These are phyloP conservation scores for Tricholauxania praeusta DNA, from an alignment of 2,888 invertebrate genomes.

Conservation along the genomic window DNA sequence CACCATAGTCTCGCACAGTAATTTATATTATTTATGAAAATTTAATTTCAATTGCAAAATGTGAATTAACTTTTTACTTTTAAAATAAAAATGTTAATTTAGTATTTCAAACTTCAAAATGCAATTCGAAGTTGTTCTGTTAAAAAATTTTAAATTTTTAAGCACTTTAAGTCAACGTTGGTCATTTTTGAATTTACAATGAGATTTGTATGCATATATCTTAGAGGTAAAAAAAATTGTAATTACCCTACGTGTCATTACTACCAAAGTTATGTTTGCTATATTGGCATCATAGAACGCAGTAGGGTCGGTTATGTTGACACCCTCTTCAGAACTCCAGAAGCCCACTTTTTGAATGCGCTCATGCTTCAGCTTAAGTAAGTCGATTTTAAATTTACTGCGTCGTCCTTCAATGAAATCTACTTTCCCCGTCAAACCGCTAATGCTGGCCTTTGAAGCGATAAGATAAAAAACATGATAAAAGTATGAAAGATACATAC, in stretches of 20 bases:
- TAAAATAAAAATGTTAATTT: too few species aligned
- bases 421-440: slow-evolving; percentile 89
- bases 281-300: slow-evolving; percentile 87
- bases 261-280: slow-evolving; percentile 88
- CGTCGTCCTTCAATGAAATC: slow-evolving; percentile 88
- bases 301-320: slow-evolving; percentile 85
- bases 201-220: too few species aligned
- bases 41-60: too few species aligned
- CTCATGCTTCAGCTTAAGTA: slow-evolving; percentile 84
- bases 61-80: too few species aligned
- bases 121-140: too few species aligned
- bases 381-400: slow-evolving; percentile 85
- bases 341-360: slow-evolving; percentile 84
- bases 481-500: not conserved
- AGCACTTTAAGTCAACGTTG: too few species aligned
- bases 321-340: slow-evolving; percentile 81
- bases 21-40: too few species aligned
- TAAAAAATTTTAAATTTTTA: too few species aligned
- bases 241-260: slow-evolving; percentile 88
- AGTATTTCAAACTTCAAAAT: too few species aligned
- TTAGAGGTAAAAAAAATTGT: too few species aligned
- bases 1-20: too few species aligned
- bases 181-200: too few species aligned
- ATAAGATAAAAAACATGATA: not conserved
- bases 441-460: slow-evolving; percentile 76